Base-by-base conservation (phyloP, 2,797 vertebrate species). In the Danionella dracula region DNA sequence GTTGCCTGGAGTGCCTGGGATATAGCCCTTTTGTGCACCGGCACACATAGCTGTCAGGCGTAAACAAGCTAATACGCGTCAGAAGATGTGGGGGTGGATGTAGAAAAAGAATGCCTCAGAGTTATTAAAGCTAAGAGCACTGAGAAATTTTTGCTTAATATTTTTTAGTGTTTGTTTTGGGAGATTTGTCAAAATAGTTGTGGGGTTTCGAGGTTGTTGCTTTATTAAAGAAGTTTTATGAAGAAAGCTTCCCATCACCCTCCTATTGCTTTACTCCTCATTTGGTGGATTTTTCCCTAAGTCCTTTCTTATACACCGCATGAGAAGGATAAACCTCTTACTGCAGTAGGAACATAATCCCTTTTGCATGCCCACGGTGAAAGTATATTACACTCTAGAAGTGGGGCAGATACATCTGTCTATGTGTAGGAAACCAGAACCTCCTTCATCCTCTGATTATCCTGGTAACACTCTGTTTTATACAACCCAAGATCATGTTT, bases 311-410 rank as follows among this genome's bases (percentile, higher is more conserved):
- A 58, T 35, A 42, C 35, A 21, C 17, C 1, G 66, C 29, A 45
- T 38, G 61, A 74, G 54, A 35, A 41, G 67, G 73, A 75, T 63
- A 70, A 73, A 75, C 68, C 73, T 70, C 68, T 68, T 57, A 71
- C 73, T 73, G 73, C 73, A 27, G 54, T 44, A 53, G 49, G 55
- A 65, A 15, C 40, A 20, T 75, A 73, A 78, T 78, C 73, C 67
- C 40, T 73, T 77, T 68, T 59, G 49, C 44, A 58, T 64, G 63
- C 49, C 67, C 64, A 60, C 45, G 19, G 54, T 51, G 40, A 53
- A 64, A 66, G 51, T 74, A 53, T 65, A 68, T 71, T 73, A 70
- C 67, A 72, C 58, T 48, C 65, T 29, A 65, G 21, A 54, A 62
- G 69, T 51, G 54, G 60, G 54, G 46, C 64, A 49, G 51, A 41